These are phyloP conservation scores for Hippocampus kuda DNA, from an alignment of 2,797 vertebrate genomes.

Conservation along the genomic window DNA sequence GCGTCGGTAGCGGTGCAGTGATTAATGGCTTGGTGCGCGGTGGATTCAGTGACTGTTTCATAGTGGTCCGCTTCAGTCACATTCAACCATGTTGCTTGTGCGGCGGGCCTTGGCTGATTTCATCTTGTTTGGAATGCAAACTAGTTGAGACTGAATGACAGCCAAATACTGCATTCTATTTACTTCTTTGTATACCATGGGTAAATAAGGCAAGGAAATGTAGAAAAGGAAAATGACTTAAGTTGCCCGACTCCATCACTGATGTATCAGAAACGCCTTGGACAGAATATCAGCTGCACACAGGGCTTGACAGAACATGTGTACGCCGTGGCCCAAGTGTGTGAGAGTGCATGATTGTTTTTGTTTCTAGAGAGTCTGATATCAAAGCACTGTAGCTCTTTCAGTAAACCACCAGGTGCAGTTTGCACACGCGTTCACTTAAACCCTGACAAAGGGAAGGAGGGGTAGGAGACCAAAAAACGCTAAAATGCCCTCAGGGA, in stretches of 20 bases:
- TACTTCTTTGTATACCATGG: too few relatives aligned
- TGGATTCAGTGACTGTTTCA: not conserved
- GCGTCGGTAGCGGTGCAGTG: not conserved
- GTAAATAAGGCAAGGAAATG: too few relatives aligned
- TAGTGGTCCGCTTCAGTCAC: not conserved
- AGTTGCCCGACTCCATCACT: slow-evolving; percentile 7
- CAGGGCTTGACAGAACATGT: slow-evolving; percentile 10
- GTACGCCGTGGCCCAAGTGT: not conserved
- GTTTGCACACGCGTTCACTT: slow-evolving; percentile 18
- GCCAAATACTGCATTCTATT: too few relatives aligned
- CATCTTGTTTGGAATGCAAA: not conserved
- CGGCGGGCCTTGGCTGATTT: not conserved
- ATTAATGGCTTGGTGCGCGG: not conserved
- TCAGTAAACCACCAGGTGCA: slow-evolving; percentile 39
- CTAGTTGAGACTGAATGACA: not conserved
- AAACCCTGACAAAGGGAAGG: slow-evolving; percentile 9
- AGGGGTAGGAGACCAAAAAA: not conserved
- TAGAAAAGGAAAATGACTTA: too few relatives aligned
- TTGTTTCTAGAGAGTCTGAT: slow-evolving; percentile 27
- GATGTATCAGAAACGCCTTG: slow-evolving; percentile 36
- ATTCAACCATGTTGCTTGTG: not conserved
- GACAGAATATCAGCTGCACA: slow-evolving; percentile 14
- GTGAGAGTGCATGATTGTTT: slow-evolving; percentile 35
- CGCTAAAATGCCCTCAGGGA: slow-evolving; percentile 30
- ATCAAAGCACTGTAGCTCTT: slow-evolving; percentile 23